A percentile compares a stretch with the other conserved stretches of the same genome.
phyloP scores from a whole-genome alignment of 2,888 invertebrate species.

The Carpatolechia fugitivella region DNA sequence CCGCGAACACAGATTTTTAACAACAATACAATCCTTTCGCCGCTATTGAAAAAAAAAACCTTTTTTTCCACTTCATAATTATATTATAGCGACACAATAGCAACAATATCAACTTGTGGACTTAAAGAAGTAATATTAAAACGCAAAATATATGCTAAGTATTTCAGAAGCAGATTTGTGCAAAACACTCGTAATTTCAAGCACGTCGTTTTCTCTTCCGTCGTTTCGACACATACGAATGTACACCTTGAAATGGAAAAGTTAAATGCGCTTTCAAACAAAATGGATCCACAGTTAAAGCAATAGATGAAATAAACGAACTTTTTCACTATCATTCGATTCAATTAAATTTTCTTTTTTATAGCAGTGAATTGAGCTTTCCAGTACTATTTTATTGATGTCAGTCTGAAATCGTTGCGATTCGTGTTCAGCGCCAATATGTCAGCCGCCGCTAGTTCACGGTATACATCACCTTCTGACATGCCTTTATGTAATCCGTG shows the following conservation, averaged over 20 bases:
- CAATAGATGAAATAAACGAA: neutral
- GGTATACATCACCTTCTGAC: constrained; percentile 33
- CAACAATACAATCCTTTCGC: constrained; percentile 27
- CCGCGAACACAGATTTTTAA: constrained; percentile 45
- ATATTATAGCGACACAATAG: constrained; percentile 10
- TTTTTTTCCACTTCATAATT: constrained; percentile 19
- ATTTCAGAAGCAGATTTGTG: constrained; percentile 20
- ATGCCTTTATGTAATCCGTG: constrained; percentile 53
- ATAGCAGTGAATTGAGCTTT: neutral
- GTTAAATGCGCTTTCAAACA: constrained; percentile 25
- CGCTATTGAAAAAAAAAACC: constrained; percentile 9
- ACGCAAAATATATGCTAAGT: neutral
- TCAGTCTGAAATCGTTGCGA: constrained; percentile 9
- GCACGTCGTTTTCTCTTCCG: constrained; percentile 32
- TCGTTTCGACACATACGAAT: constrained; percentile 38
- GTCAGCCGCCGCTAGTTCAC: neutral
- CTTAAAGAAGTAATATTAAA: constrained; percentile 1
- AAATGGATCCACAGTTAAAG: constrained; percentile 23
- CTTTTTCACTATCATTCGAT: neutral
- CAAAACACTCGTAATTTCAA: constrained; percentile 27
- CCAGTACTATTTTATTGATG: constrained; percentile 15
- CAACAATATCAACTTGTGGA: constrained; percentile 9
- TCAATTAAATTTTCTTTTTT: neutral
- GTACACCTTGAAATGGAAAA: constrained; percentile 34
- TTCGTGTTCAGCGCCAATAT: constrained; percentile 17